phyloP scores from a whole-genome alignment of 1,140 invertebrate genomes.

The Magallana gigas region DNA sequence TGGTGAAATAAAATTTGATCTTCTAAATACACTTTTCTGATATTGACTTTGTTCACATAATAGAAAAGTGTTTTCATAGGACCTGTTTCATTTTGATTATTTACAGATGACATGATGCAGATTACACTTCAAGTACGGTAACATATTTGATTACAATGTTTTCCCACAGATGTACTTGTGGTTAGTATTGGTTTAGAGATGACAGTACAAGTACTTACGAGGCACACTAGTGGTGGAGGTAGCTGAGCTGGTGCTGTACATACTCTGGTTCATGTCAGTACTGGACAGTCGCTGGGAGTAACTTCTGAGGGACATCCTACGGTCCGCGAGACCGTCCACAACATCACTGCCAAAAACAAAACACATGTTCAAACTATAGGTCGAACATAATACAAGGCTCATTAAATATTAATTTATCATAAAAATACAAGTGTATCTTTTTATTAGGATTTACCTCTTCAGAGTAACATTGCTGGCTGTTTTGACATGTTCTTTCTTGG shows the following conservation, averaged over 20 bases:
- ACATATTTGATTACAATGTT: too few species aligned
- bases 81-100: too few species aligned
- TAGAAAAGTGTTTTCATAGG: too few species aligned
- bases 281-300: conserved; percentile 36
- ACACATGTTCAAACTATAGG: background rate
- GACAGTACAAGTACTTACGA: conserved; percentile 58
- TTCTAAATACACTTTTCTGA: too few species aligned
- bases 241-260: conserved; percentile 58
- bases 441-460: background rate
- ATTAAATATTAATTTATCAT: background rate
- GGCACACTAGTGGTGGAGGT: conserved; percentile 55
- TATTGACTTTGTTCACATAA: too few species aligned
- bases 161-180: too few species aligned
- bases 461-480: conserved; percentile 38
- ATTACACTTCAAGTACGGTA: too few species aligned
- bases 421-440: background rate
- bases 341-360: background rate
- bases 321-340: conserved; percentile 1
- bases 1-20: too few species aligned
- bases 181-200: too few species aligned
- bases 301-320: conserved; percentile 52
- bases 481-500: background rate
- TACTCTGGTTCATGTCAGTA: conserved; percentile 56
- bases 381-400: background rate
- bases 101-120: too few species aligned